phyloP scores from a whole-genome alignment of 1,140 invertebrate genomes.

The Bicyclus anynana region DNA sequence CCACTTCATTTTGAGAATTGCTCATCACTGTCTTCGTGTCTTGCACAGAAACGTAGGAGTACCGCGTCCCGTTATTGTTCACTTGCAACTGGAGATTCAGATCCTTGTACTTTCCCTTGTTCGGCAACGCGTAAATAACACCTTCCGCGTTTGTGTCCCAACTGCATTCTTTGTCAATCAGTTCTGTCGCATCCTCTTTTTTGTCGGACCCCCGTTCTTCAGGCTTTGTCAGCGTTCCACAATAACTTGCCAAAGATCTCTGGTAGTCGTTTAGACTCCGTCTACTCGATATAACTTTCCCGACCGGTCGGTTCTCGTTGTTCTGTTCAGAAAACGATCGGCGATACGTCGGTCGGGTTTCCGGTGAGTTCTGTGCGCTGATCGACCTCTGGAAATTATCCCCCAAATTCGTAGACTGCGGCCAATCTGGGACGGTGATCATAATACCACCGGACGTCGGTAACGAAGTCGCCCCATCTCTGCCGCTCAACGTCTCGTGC shows the following conservation, averaged over 20 bases:
- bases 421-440: slow-evolving; percentile 72
- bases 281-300: slow-evolving; percentile 76
- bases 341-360: slow-evolving; percentile 78
- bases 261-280: slow-evolving; percentile 81
- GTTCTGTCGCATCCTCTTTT: slow-evolving; percentile 51
- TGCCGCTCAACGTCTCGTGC: slow-evolving; percentile 55
- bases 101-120: slow-evolving; percentile 75
- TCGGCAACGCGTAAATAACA: slow-evolving; percentile 74
- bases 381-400: slow-evolving; percentile 71
- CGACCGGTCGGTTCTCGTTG: slow-evolving; percentile 67
- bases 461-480: slow-evolving; percentile 63
- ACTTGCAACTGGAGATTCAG: slow-evolving; percentile 72
- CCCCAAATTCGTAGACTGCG: slow-evolving; percentile 67
- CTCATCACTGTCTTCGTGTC: slow-evolving; percentile 69
- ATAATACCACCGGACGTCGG: slow-evolving; percentile 65
- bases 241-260: slow-evolving; percentile 55
- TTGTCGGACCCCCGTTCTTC: slow-evolving; percentile 36
- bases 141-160: slow-evolving; percentile 73
- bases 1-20: slow-evolving; percentile 65
- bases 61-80: slow-evolving; percentile 69
- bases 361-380: slow-evolving; percentile 71
- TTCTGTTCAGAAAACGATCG: slow-evolving; percentile 81
- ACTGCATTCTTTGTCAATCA: slow-evolving; percentile 66
- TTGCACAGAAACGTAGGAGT: slow-evolving; percentile 70
- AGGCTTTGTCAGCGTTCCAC: slow-evolving; percentile 40